Evolutionary conservation across 1,140 invertebrate species (phyloP).

Genomic region (Phortica variegata): DNA sequence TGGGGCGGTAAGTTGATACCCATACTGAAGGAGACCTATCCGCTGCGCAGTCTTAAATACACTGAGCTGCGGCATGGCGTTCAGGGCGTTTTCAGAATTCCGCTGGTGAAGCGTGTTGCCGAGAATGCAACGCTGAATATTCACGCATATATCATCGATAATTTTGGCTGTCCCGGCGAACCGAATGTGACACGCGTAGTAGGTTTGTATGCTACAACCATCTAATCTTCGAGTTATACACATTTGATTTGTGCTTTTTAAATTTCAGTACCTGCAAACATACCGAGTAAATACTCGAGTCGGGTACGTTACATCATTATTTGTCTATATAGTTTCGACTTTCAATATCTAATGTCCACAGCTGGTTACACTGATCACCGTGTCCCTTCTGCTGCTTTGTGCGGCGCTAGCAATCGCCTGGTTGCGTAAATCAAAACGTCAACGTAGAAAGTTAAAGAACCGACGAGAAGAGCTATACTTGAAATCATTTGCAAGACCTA

Average conservation of each 20-base stretch:
- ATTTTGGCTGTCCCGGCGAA: slow-evolving; percentile 31
- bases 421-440: no score
- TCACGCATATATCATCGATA: slow-evolving; percentile 37
- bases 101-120: slow-evolving; percentile 28
- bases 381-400: slow-evolving; percentile 18
- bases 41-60: no score
- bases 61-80: no score
- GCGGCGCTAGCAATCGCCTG: slow-evolving; percentile 11
- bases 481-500: slow-evolving; percentile 27
- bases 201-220: no score
- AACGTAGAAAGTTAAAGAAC: slow-evolving; percentile 18
- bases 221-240: no score
- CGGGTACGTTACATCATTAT: no score
- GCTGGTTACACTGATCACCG: no score
- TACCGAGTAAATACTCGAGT: no score
- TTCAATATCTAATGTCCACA: no score
- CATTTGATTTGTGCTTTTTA: no score
- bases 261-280: no score
- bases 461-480: slow-evolving; percentile 35
- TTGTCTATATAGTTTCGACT: no score
- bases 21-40: slow-evolving; percentile 28
- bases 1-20: slow-evolving; percentile 42
- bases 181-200: slow-evolving; percentile 29
- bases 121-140: slow-evolving; percentile 43
- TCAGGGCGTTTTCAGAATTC: slow-evolving; percentile 26